Percentiles rank a stretch among this genome's conserved stretches.
Conservation (phyloP, 2,888 invertebrate genomes). For the Aphodius granarius region DNA sequence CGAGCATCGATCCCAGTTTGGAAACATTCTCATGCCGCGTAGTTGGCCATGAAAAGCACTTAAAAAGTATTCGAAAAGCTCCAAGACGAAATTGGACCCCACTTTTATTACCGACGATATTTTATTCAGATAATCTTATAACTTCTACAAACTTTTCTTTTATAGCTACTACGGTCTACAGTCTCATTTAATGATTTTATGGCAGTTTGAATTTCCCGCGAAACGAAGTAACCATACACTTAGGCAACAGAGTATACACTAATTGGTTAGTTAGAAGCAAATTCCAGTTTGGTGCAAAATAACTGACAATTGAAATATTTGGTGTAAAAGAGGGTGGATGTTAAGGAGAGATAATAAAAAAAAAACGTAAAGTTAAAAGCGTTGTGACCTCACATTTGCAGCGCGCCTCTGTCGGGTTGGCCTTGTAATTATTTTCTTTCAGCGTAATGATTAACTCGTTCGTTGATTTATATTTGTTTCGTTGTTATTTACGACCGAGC, state of each 20-base stretch:
- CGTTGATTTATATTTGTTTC: constrained; percentile 55
- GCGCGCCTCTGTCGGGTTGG: constrained; percentile 37
- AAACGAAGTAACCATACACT: background rate
- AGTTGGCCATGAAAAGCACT: background rate
- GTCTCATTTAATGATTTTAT: background rate
- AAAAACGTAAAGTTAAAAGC: background rate
- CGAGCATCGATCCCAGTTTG: background rate
- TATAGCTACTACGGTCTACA: background rate
- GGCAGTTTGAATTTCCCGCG: background rate
- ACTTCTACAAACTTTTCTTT: background rate
- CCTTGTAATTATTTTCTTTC: constrained; percentile 56
- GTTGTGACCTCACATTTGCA: constrained; percentile 38
- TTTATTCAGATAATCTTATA: background rate
- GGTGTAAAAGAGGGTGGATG: background rate
- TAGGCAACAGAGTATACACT: no score
- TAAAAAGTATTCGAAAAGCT: background rate
- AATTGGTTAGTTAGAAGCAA: no score
- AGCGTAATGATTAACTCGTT: constrained; percentile 55
- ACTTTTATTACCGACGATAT: background rate
- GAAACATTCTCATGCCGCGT: background rate
- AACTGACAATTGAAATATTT: background rate
- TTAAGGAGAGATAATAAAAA: background rate
- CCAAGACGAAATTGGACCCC: background rate
- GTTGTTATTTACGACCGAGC: constrained; percentile 49
- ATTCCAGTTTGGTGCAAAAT: no score